Conservation (phyloP, 2,797 vertebrate genomes). For the Clamator glandarius region DNA sequence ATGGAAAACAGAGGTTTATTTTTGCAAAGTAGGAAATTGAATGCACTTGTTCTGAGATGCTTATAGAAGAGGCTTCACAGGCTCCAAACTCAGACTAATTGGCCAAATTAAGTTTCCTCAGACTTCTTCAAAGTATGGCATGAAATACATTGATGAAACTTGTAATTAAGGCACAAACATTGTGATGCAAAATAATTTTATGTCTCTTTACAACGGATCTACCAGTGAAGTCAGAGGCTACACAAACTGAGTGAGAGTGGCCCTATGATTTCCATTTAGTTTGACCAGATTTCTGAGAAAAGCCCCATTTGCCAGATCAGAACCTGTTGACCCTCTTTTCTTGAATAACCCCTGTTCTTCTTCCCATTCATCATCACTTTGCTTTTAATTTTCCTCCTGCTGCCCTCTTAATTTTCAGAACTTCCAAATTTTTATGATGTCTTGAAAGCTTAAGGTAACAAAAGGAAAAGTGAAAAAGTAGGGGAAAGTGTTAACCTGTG, state of each 20-base stretch:
- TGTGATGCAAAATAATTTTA: neutral
- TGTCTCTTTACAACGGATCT: neutral
- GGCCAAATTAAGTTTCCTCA: neutral
- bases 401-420: neutral
- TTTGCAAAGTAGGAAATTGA: neutral
- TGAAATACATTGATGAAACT: neutral
- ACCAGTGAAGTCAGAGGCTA: neutral
- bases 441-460: constrained; percentile 32
- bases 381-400: neutral
- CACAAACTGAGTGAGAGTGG: neutral
- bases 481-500: neutral
- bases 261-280: neutral
- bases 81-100: neutral
- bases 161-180: neutral
- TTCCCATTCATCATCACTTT: neutral
- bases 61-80: neutral
- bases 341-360: neutral
- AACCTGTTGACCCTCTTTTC: neutral
- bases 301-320: neutral
- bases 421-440: constrained; percentile 25
- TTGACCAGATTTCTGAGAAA: neutral
- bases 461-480: neutral
- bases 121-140: neutral
- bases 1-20: neutral
- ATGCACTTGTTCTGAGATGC: neutral